Base-by-base conservation (phyloP, 1,140 invertebrate species). In the Heliconius nattereri region DNA sequence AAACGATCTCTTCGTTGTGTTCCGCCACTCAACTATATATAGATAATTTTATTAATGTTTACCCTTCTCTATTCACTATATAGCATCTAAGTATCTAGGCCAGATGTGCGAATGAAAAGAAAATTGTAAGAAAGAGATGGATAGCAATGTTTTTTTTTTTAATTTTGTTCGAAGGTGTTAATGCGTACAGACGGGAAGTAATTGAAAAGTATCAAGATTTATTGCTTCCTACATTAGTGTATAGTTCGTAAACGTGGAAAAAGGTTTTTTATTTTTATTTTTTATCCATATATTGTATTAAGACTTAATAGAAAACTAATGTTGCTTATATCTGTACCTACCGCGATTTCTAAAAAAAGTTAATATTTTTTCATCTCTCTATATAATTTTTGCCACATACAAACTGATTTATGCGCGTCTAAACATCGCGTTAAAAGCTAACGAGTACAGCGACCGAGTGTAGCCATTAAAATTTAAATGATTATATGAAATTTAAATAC, bases 321-420 rank as follows among this genome's bases (percentile, higher is more conserved):
- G 3, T 11, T 11, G 40, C 40, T 13, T 45, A 45, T 45, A 45
- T 45, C 32, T 0, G 16, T 32, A 32, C 5, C 2, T 29, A 29
- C 29, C 45, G 7, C 49, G 16, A 52, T 16, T 52, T 19, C 5
- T 20, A 1, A 52, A 52, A 9, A 71, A 8, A 37, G 0, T 0
- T 32, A 0, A 72, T 40, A n/a, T 16, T 45, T 45, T 7, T 35
- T 40, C 23, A 1, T 26, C 3, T 37, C 11, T 16, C 20, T 70
- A 76, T 71, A 26, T 45, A 45, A 45, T 71, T 29, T 49, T 76
- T 49, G 23, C 37, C 75, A 45, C 60, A 29, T 57, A 76, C 71
- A 76, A 80, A 80, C 73, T 80, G 79, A 80, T 80, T 80, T 80
- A 76, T 76, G 75, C 52, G n/a, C 66, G 74, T 72, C 29, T 57